Percentiles rank a stretch among this genome's conserved stretches.
phyloP scores from a whole-genome alignment of 2,797 vertebrate species.

The Gastrophryne carolinensis region DNA sequence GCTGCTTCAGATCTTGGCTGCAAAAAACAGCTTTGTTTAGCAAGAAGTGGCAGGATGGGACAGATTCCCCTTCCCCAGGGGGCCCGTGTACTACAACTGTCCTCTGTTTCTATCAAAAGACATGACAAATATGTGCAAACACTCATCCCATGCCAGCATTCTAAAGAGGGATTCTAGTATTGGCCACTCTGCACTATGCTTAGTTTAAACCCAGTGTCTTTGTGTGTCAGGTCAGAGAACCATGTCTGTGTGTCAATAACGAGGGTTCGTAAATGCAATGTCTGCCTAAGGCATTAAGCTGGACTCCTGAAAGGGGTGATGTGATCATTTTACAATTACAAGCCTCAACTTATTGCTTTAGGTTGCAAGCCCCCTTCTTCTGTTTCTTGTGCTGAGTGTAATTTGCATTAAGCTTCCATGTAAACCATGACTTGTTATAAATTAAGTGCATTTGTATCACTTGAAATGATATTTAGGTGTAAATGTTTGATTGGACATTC shows the following conservation, averaged over 20 bases:
- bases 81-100: slow-evolving; percentile 36
- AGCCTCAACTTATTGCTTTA: no score
- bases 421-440: no score
- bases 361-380: no score
- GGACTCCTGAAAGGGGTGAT: no score
- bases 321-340: no score
- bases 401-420: no score
- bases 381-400: no score
- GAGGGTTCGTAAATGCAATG: no score
- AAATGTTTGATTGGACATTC: no score
- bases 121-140: slow-evolving; percentile 43
- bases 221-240: neutral
- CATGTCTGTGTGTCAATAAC: neutral
- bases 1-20: slow-evolving; percentile 41
- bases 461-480: no score
- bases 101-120: slow-evolving; percentile 34
- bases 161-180: neutral
- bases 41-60: slow-evolving; percentile 44
- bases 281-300: neutral
- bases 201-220: neutral
- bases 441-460: no score
- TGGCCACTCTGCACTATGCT: neutral
- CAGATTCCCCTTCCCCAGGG: slow-evolving; percentile 41
- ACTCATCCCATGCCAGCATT: slow-evolving; percentile 4
- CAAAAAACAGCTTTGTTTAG: slow-evolving; percentile 49